Evolutionary conservation across 2,888 invertebrate species (phyloP).

Genomic region (Drosophila infuscata): DNA sequence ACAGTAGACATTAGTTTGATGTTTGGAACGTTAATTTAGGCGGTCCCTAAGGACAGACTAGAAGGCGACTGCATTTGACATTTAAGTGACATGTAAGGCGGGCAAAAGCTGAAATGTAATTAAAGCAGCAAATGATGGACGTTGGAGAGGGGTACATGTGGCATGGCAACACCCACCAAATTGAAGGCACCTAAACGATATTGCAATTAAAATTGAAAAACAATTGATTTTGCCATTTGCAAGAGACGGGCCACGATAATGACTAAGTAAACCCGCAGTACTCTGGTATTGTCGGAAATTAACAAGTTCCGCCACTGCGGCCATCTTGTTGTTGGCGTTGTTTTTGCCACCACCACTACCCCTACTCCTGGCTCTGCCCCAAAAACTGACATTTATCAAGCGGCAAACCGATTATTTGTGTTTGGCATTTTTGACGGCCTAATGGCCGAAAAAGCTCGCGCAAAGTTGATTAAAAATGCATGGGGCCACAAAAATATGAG

Average conservation of each 20-base stretch:
- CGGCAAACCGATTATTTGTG: slow-evolving; percentile 45
- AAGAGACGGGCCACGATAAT: slow-evolving; percentile 48
- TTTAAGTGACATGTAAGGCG: slow-evolving; percentile 66
- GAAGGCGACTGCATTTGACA: slow-evolving; percentile 65
- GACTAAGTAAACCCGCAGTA: slow-evolving; percentile 53
- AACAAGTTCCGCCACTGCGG: slow-evolving; percentile 41
- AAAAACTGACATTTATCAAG: slow-evolving; percentile 61
- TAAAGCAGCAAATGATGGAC: slow-evolving; percentile 32
- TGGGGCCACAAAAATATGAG: slow-evolving; percentile 35
- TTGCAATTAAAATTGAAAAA: slow-evolving; percentile 69
- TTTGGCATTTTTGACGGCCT: slow-evolving; percentile 60
- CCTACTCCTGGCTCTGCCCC: background rate
- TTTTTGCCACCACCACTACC: background rate
- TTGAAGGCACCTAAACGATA: slow-evolving; percentile 55
- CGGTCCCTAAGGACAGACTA: slow-evolving; percentile 12
- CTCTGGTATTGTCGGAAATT: slow-evolving; percentile 48
- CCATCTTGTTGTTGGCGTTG: slow-evolving; percentile 2
- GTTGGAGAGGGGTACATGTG: background rate
- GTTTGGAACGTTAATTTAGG: slow-evolving; percentile 29
- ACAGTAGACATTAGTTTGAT: slow-evolving; percentile 21
- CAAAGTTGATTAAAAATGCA: slow-evolving; percentile 68
- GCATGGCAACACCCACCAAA: slow-evolving; percentile 36
- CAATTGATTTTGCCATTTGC: slow-evolving; percentile 73
- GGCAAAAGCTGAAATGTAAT: slow-evolving; percentile 60
- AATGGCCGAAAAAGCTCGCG: slow-evolving; percentile 55